Evolutionary conservation across 2,888 invertebrate species (phyloP), one percentile per base, ranked within the genome.

Genomic region (Ornithoptera priamus): DNA sequence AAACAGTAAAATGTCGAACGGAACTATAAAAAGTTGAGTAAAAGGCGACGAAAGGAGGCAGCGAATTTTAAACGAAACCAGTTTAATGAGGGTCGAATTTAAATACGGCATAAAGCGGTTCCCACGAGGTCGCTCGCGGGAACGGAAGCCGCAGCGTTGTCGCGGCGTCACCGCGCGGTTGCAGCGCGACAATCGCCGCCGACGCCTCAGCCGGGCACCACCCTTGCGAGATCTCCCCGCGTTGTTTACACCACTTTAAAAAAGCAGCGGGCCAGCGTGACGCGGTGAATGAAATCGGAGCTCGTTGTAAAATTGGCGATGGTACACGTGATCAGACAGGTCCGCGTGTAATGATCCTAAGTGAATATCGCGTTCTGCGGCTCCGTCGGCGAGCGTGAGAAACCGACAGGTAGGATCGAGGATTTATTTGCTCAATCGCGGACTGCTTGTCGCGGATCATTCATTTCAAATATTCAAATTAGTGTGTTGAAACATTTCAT

Each of bases 51-150:
- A 92, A 92, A 91, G 90, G 86, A 91, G 92, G 92, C 92, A 91
- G 92, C 91, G 86, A 92, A 92, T 92, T 90, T 92, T 91, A 88
- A 91, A 85, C 85, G 83, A 88, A 92, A 92, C 92, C 91, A 84
- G 92, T 92, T 92, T 92, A 92, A 92, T 92, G 92, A 90, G 92
- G 92, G 91, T 91, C 92, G 90, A 87, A 92, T 92, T 92, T 90
- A 90, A 91, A 92, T 92, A 90, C 84, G 91, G 90, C 89, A 90
- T 90, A 89, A 89, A 88, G 84, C 86, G 85, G 90, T 92, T 92
- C 92, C 92, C 92, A 92, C 92, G 92, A 88, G 85, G 86, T 88
- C 84, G 86, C 80, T 87, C 89, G 90, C 91, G 92, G 91, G 91
- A 91, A 89, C 92, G 92, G 92, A 92, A 92, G 91, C 90, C 83